Conservation (phyloP, 2,888 invertebrate genomes). For the Drosophila bunnanda region DNA sequence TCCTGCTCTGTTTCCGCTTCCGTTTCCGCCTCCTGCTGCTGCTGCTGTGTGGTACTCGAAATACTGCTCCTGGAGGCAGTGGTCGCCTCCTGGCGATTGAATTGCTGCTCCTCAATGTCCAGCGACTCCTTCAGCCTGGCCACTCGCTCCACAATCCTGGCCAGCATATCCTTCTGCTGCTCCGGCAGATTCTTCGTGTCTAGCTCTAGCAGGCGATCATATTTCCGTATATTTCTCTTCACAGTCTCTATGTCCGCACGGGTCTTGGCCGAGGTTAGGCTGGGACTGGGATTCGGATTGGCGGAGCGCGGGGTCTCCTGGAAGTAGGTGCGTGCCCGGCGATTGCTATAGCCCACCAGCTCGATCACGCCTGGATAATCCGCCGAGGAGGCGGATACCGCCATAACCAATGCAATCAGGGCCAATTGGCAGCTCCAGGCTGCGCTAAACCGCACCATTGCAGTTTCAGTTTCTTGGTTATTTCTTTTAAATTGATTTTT, state of each 20-base stretch:
- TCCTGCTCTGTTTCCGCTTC: slow-evolving; percentile 71
- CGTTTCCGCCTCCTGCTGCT: slow-evolving; percentile 29
- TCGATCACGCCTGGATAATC: slow-evolving; percentile 84
- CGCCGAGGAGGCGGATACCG: slow-evolving; percentile 36
- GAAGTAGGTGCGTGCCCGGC: slow-evolving; percentile 82
- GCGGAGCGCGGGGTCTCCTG: slow-evolving; percentile 52
- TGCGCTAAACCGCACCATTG: slow-evolving; percentile 63
- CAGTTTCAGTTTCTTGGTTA: slow-evolving; percentile 11
- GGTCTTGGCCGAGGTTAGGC: slow-evolving; percentile 79
- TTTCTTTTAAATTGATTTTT: slow-evolving; percentile 7
- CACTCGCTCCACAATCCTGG: slow-evolving; percentile 84
- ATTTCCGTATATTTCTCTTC: slow-evolving; percentile 83
- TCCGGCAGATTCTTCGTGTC: slow-evolving; percentile 84
- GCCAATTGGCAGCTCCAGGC: slow-evolving; percentile 57
- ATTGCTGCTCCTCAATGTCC: slow-evolving; percentile 78
- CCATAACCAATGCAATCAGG: slow-evolving; percentile 39
- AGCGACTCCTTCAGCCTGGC: slow-evolving; percentile 84
- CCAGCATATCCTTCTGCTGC: slow-evolving; percentile 84
- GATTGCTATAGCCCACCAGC: slow-evolving; percentile 83
- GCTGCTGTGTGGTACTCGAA: slow-evolving; percentile 31
- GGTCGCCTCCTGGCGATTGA: slow-evolving; percentile 57
- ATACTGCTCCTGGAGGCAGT: slow-evolving; percentile 52
- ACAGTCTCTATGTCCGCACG: slow-evolving; percentile 84
- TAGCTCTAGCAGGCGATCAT: slow-evolving; percentile 82
- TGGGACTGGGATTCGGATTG: slow-evolving; percentile 34